Evolutionary conservation across 2,113 vertebrate species (phyloP).

Genomic region (Notechis scutatus): DNA sequence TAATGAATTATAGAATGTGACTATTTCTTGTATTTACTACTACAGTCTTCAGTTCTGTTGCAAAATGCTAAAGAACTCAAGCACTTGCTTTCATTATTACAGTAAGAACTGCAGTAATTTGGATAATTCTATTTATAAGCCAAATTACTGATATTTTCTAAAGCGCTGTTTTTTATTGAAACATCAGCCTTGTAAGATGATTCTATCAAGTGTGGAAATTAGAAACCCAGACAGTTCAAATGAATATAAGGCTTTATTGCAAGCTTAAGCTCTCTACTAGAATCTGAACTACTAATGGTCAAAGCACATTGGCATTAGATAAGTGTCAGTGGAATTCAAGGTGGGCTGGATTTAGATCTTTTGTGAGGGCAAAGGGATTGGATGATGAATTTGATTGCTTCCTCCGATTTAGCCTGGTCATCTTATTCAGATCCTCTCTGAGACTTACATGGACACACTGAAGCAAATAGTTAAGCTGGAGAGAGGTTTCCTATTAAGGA

Average conservation of each 20-base stretch:
- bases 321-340: too few species aligned
- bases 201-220: not conserved
- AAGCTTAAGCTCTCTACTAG: too few species aligned
- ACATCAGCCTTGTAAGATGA: slow-evolving; percentile 53
- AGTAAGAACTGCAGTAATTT: not conserved
- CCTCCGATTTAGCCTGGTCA: not conserved
- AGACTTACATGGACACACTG: slow-evolving; percentile 60
- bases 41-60: not conserved
- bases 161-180: slow-evolving; percentile 21
- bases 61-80: slow-evolving; percentile 2
- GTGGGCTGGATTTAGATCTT: too few species aligned
- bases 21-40: not conserved
- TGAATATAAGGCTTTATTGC: too few species aligned
- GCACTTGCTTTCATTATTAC: not conserved
- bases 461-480: slow-evolving; percentile 64
- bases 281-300: too few species aligned
- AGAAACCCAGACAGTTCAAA: too few species aligned
- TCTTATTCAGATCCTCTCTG: slow-evolving; percentile 16
- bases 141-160: slow-evolving; percentile 11
- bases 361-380: too few species aligned
- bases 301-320: too few species aligned
- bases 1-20: not conserved
- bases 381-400: not conserved
- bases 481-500: slow-evolving; percentile 80
- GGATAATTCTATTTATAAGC: not conserved